Evolutionary conservation across 2,888 invertebrate species (phyloP).

Genomic region (Caenorhabditis afra): DNA sequence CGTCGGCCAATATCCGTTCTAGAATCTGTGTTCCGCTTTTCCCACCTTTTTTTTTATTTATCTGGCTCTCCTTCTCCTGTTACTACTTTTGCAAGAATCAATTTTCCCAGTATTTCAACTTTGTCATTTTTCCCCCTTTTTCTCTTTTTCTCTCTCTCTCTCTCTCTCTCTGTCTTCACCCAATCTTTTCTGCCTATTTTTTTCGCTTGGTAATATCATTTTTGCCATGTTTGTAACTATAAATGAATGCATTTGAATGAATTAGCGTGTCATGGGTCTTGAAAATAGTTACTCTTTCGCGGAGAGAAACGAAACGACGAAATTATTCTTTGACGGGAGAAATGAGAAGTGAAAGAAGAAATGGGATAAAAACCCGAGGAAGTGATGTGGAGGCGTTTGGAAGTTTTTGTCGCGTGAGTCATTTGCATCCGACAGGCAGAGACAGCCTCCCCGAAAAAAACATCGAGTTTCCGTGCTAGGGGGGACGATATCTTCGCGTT

Average conservation of each 20-base stretch:
- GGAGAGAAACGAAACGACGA: background rate
- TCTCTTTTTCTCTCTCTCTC: background rate
- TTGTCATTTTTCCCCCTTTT: background rate
- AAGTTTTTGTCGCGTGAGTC: constrained; percentile 32
- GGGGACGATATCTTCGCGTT: constrained; percentile 29
- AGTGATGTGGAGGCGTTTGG: background rate
- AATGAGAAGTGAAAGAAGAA: constrained; percentile 6
- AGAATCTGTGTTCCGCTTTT: constrained; percentile 18
- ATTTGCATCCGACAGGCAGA: constrained; percentile 32
- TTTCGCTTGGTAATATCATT: constrained; percentile 12
- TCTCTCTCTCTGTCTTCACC: background rate
- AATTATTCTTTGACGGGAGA: constrained; percentile 18
- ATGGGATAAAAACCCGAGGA: constrained; percentile 34
- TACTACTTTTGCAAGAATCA: no score
- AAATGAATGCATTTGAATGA: constrained; percentile 52
- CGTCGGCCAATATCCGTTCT: constrained; percentile 70
- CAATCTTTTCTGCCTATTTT: background rate
- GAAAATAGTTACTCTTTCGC: background rate
- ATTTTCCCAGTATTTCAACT: background rate
- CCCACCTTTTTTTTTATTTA: constrained; percentile 15
- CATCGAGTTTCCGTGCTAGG: background rate
- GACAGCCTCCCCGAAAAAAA: constrained; percentile 7
- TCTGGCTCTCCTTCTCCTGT: background rate
- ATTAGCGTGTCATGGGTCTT: constrained; percentile 5
- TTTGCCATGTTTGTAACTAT: constrained; percentile 50